Evolutionary conservation across 2,797 vertebrate genomes (phyloP), one percentile per base, ranked within the genome.

Genomic region (Neosalanx taihuensis): DNA sequence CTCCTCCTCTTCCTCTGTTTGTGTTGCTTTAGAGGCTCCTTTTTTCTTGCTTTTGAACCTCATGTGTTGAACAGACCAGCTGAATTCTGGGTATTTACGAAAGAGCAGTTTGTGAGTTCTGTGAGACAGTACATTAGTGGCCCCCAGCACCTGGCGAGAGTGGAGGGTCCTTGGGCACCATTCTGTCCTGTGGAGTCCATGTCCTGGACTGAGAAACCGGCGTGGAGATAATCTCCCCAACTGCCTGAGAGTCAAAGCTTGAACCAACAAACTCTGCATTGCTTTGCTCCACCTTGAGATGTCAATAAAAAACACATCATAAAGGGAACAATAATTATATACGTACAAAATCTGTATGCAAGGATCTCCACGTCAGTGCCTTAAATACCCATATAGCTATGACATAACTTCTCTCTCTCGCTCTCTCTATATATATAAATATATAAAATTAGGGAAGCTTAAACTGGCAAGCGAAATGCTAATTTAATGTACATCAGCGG

Each of bases 1-100:
- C 0, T 93, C 91, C 0, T 95, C 91, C 0, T 93, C 92, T 0
- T 94, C 90, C 20, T 92, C 89, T 5, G 59, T 66, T 37, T 85
- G 83, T 10, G 78, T 0, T 1, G 72, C 71, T 78, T 77, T 88
- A 26, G 84, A 89, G 1, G 79, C 74, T 17, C 82, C 87, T 70
- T 92, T 95, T 85, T 92, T 95, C 72, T 92, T 93, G 74, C 79
- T 95, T 91, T 97, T 98, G 78, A 91, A 92, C 78, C 96, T 90
- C 62, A 90, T 62, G 26, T 90, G 88, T 26, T 92, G 84, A 60
- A 87, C 73, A 0, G 85, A 79, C 87, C 83, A 92, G 4, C 80
- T 75, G 46, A 83, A 82, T 2, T 70, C 17, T 1, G 78, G 15
- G 4, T 89, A 86, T 71, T 86, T 84, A 51, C 79, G 75, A 12